Evolutionary conservation across 1,140 invertebrate genomes (phyloP), one percentile per base, ranked within the genome.

Genomic region (Eumeta japonica): DNA sequence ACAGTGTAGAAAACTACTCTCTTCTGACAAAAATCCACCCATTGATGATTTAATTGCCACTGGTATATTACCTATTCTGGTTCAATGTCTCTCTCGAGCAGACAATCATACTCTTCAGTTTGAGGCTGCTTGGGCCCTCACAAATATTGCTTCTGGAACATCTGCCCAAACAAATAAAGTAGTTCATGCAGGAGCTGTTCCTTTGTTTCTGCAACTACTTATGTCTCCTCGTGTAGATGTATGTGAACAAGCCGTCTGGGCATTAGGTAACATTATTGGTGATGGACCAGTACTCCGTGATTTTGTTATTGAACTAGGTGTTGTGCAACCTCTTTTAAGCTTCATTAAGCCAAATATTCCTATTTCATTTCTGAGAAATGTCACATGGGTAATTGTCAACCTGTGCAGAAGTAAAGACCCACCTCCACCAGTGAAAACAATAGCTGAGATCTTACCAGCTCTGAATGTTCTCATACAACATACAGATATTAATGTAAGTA

Each of bases 211-310:
- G 31, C 82, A 90, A 58, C 79, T 99, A 34, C 79, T 99, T 12
- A 79, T 84, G 62, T 98, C 95, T 17, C 85, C 85, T 34, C 93
- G 97, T 74, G 92, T 94, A 56, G 98, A 97, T 79, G 96, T 99
- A 10, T 97, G 95, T 65, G 97, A 99, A 77, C 97, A 99, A 74
- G 93, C 96, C 28, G 95, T 98, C 1, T 99, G 96, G 96, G 96
- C 96, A 16, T 79, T 99, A 60, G 95, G 92, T 48, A 94, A 94
- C 74, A 92, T 94, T 45, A 93, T 93, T 63, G 93, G 94, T 53
- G 94, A 97, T 75, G 94, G 94, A 5, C 91, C 94, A 15, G 70
- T 80, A 45, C 79, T 95, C 40, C 83, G 94, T 56, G 94, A 97
- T 73, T 93, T 88, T 73, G 93, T 95, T 36, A 94, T 97, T 44